Evolutionary conservation across 2,797 vertebrate species (phyloP), one percentile per base, ranked within the genome.

Genomic region (Poeciliopsis presidionis): DNA sequence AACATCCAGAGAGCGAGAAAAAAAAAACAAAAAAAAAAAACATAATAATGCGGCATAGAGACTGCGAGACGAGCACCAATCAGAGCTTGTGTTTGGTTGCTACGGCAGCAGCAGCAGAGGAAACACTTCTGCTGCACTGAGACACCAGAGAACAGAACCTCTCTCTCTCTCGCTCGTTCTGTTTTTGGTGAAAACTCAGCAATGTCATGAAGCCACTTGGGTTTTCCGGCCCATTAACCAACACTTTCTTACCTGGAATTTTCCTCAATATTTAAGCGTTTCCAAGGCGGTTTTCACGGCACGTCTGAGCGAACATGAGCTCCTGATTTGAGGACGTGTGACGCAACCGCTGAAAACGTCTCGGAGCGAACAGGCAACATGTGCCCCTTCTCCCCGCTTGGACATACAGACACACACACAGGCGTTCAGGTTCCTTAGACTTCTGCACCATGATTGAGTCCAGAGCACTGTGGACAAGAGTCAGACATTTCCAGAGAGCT

Each of bases 1-100:
- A 82, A 87, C 75, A 82, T 55, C 16, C 25, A 55, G 61, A 76
- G 75, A 43, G 47, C 0, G 80, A 55, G 81, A 87, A 1, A 12
- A 11, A 45, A 8, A 77, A 85, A 73, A 49, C 33, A 81, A 39
- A 39, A 39, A 39, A 39, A 39, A 39, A 77, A 85, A 74, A 43
- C 28, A 82, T 53, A 63, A 65, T 61, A 78, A 71, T 73, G 73
- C 7, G 1, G 14, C 36, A 14, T 67, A 43, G 80, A 67, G 81
- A 78, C 82, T 41, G 81, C 79, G 76, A 81, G 80, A 73, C 79
- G 78, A 89, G 89, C 87, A 89, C 90, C 93, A 93, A 95, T 95
- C 93, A 95, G 92, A 91, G 74, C 84, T 57, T 2, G 16, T 96
- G 95, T 96, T 96, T 95, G 87, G 93, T 95, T 90, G 80, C 91